Evolutionary conservation across 2,888 invertebrate species (phyloP).

Genomic region (Noctua comes): DNA sequence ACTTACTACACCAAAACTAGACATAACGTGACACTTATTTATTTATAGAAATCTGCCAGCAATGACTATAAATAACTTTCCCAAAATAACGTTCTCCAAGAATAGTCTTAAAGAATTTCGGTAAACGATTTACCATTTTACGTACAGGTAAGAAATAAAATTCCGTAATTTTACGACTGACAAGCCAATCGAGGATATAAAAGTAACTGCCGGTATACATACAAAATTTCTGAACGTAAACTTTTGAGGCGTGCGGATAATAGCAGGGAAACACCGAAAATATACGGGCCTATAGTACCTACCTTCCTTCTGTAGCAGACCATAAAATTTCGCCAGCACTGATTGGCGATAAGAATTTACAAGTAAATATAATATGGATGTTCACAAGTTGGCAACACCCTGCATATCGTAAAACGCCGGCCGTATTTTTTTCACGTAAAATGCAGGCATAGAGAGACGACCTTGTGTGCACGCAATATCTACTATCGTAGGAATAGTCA

Average conservation of each 20-base stretch:
- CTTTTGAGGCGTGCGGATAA: slow-evolving; percentile 68
- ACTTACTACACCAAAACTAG: neutral
- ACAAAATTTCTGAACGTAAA: slow-evolving; percentile 30
- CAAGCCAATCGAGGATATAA: slow-evolving; percentile 44
- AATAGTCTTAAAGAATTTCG: slow-evolving; percentile 33
- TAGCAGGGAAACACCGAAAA: slow-evolving; percentile 58
- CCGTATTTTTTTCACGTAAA: slow-evolving; percentile 55
- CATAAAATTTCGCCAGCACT: slow-evolving; percentile 69
- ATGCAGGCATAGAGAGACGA: slow-evolving; percentile 28
- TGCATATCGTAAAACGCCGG: slow-evolving; percentile 58
- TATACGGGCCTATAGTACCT: slow-evolving; percentile 52
- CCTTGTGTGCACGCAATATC: slow-evolving; percentile 51
- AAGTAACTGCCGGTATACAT: slow-evolving; percentile 36
- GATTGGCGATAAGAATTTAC: slow-evolving; percentile 71
- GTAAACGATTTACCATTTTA: slow-evolving; percentile 12
- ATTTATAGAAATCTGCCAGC: slow-evolving; percentile 23
- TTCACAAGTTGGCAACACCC: slow-evolving; percentile 59
- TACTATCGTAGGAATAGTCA: slow-evolving; percentile 10
- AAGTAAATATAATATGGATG: slow-evolving; percentile 69
- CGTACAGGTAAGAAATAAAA: slow-evolving; percentile 31
- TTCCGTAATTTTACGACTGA: slow-evolving; percentile 45
- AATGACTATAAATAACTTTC: slow-evolving; percentile 40
- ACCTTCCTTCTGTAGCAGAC: slow-evolving; percentile 37
- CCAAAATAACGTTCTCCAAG: slow-evolving; percentile 40
- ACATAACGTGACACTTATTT: neutral